Percentiles rank a stretch among this genome's conserved stretches.
phyloP scores from a whole-genome alignment of 2,113 vertebrate genomes.

The Lucifuga dentata region DNA sequence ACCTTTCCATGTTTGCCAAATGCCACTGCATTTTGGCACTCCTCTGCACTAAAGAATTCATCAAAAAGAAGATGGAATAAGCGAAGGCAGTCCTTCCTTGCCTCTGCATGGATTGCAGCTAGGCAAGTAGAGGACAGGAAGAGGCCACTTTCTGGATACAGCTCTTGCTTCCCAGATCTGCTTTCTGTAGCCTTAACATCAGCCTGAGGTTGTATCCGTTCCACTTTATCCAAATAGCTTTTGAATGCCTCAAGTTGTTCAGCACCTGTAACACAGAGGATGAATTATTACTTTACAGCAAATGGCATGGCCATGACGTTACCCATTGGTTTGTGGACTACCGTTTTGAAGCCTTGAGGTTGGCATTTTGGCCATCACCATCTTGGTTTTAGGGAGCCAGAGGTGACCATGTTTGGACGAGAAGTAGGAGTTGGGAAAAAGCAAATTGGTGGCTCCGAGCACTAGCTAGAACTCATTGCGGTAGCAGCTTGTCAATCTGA shows the following conservation, averaged over 20 bases:
- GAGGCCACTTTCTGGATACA: constrained; percentile 36
- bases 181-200: constrained; percentile 15
- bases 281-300: constrained; percentile 12
- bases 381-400: no score
- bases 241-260: constrained; percentile 12
- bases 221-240: constrained; percentile 21
- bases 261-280: constrained; percentile 13
- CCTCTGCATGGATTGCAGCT: constrained; percentile 29
- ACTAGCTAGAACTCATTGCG: no score
- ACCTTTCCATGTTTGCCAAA: constrained; percentile 47
- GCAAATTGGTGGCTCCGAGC: no score
- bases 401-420: no score
- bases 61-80: constrained; percentile 36
- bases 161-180: constrained; percentile 26
- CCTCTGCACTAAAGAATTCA: constrained; percentile 40
- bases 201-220: constrained; percentile 12
- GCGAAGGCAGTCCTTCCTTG: constrained; percentile 28
- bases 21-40: constrained; percentile 27
- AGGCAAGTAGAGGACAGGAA: constrained; percentile 23
- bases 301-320: no score
- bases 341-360: no score
- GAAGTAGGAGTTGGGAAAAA: no score
- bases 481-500: no score
- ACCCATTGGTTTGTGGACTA: no score
- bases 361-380: no score